phyloP scores from a whole-genome alignment of 2,113 vertebrate genomes.

The Chionodraco myersi region DNA sequence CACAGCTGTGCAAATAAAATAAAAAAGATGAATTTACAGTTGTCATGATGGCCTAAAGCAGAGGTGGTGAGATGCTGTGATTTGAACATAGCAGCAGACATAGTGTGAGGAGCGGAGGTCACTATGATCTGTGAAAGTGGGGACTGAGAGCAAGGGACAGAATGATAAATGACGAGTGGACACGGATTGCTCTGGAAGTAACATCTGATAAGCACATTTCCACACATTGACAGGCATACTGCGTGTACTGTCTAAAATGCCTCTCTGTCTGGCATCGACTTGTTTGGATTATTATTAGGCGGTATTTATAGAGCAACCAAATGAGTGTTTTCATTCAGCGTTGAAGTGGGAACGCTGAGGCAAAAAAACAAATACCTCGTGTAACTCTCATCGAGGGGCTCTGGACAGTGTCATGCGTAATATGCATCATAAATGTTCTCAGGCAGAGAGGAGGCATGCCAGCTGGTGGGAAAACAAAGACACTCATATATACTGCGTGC shows the following conservation, averaged over 20 bases:
- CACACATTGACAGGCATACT: conserved; percentile 14
- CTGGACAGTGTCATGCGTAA: conserved; percentile 56
- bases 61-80: not conserved
- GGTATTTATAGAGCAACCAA: conserved; percentile 30
- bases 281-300: conserved; percentile 32
- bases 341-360: conserved; percentile 19
- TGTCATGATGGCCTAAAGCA: not conserved
- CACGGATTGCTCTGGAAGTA: conserved; percentile 21
- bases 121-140: conserved; percentile 22
- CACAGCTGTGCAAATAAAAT: conserved; percentile 47
- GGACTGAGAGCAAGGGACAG: not conserved
- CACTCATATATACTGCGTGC: conserved; percentile 14
- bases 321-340: conserved; percentile 36
- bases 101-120: conserved; percentile 29
- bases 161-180: conserved; percentile 32
- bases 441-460: conserved; percentile 29
- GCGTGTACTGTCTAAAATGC: conserved; percentile 18
- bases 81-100: not conserved
- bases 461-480: conserved; percentile 59
- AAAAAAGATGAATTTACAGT: conserved; percentile 37
- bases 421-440: conserved; percentile 64
- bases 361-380: conserved; percentile 49
- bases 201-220: conserved; percentile 20
- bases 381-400: conserved; percentile 35
- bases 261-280: conserved; percentile 20